Percentiles rank a stretch among this genome's conserved stretches.
Evolutionary conservation across 37 sponge, comb jelly and placozoan genomes (phyloP).

Genomic region (Ianthella basta): DNA sequence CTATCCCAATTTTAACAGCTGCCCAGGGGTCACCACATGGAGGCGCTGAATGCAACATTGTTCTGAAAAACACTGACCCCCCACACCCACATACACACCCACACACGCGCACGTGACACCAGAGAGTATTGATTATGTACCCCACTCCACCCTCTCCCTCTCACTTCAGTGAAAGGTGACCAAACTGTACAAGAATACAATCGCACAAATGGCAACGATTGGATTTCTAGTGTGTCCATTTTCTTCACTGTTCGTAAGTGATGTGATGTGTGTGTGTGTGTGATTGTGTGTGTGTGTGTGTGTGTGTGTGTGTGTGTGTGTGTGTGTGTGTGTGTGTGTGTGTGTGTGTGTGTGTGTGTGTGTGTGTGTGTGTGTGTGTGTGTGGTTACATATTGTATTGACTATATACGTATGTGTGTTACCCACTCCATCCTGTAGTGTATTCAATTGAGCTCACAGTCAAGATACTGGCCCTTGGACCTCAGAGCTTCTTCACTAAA

Average conservation of each 20-base stretch:
- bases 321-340: not conserved
- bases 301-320: not conserved
- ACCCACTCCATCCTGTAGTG: conserved; percentile 28
- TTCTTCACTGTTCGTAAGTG: not conserved
- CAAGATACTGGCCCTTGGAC: conserved; percentile 71
- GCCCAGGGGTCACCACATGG: conserved; percentile 44
- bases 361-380: too few relatives aligned
- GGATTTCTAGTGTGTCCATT: not conserved
- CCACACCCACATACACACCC: not conserved
- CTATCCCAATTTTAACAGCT: too few relatives aligned
- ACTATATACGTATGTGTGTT: not conserved
- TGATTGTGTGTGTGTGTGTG: too few relatives aligned
- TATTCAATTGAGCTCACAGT: conserved; percentile 68
- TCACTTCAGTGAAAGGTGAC: too few relatives aligned
- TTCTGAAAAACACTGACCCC: not conserved
- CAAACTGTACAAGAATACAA: too few relatives aligned
- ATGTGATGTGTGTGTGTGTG: not conserved
- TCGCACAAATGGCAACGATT: too few relatives aligned
- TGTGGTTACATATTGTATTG: too few relatives aligned
- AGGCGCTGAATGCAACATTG: conserved; percentile 13
- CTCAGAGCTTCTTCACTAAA: conserved; percentile 63
- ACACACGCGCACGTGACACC: not conserved
- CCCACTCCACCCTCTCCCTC: too few relatives aligned
- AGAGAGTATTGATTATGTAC: too few relatives aligned
- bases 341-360: too few relatives aligned